Evolutionary conservation across 64 coral and sea anemone genomes (phyloP).

Genomic region (Dendronephthya gigantea): DNA sequence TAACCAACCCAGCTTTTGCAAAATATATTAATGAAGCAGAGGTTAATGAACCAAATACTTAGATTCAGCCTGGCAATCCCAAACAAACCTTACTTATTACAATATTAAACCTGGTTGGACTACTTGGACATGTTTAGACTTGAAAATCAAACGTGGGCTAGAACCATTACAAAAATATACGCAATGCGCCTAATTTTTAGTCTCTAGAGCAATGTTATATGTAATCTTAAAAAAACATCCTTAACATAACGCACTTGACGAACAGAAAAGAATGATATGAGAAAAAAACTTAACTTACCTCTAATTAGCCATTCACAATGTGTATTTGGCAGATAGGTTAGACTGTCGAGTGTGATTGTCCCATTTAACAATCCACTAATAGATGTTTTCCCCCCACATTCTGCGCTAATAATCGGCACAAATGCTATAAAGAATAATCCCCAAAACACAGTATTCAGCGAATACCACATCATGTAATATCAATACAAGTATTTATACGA

Average conservation of each 20-base stretch:
- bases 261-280: neutral
- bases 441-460: neutral
- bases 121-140: no score
- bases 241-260: neutral
- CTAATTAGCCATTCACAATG: slow-evolving; percentile 66
- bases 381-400: slow-evolving; percentile 47
- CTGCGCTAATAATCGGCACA: neutral
- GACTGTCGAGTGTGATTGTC: slow-evolving; percentile 29
- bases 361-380: slow-evolving; percentile 37
- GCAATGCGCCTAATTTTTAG: no score
- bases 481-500: neutral
- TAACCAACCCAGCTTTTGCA: no score
- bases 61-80: no score
- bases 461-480: neutral
- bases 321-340: slow-evolving; percentile 24
- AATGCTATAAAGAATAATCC: neutral
- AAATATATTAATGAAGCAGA: no score
- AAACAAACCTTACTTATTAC: no score
- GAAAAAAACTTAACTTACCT: slow-evolving; percentile 21
- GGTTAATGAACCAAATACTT: no score
- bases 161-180: no score
- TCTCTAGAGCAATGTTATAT: no score
- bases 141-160: no score
- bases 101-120: no score
- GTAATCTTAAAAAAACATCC: neutral